Evolutionary conservation across 2,888 invertebrate species (phyloP), one percentile per base, ranked within the genome.

Genomic region (Autographa pulchrina): DNA sequence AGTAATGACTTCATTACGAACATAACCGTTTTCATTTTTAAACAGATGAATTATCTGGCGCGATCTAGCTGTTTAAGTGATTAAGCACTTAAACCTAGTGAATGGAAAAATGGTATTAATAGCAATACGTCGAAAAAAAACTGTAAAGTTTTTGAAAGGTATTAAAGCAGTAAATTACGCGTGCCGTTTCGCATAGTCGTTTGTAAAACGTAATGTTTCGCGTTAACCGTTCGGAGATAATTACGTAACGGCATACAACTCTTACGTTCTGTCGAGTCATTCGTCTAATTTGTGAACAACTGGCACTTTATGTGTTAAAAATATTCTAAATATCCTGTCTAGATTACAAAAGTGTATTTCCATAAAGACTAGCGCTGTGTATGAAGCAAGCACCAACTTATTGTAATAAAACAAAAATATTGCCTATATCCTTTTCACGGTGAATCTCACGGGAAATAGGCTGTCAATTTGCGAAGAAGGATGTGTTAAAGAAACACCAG

Each of bases 261-360:
- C 41, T 70, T 63, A 64, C 65, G 65, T 67, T 77, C 70, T 35
- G 74, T 70, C 77, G 78, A 84, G 67, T 84, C 83, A 83, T 62
- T 13, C 63, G 32, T 62, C 54, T 77, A 78, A 83, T 82, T 83
- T 72, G 72, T 48, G 70, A 62, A 72, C 62, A 52, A 68, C 68
- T 81, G 75, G 74, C 75, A 68, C 69, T 81, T 79, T 72, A 61
- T 61, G 70, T 62, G 59, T 60, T 59, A 59, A 69, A 62, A 62
- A 65, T 62, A 68, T 66, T 70, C 62, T 65, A 59, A 66, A 56
- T 66, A 59, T 60, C 79, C 35, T 70, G 72, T 54, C 35, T 41
- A 62, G 4, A 62, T 75, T 62, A 69, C 25, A 59, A 25, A 0
- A 41, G 59, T 68, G 67, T 61, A 72, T 77, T 83, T 75, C 68